Evolutionary conservation across 2,797 vertebrate species (phyloP).

Genomic region (Hephaestus fuliginosus): DNA sequence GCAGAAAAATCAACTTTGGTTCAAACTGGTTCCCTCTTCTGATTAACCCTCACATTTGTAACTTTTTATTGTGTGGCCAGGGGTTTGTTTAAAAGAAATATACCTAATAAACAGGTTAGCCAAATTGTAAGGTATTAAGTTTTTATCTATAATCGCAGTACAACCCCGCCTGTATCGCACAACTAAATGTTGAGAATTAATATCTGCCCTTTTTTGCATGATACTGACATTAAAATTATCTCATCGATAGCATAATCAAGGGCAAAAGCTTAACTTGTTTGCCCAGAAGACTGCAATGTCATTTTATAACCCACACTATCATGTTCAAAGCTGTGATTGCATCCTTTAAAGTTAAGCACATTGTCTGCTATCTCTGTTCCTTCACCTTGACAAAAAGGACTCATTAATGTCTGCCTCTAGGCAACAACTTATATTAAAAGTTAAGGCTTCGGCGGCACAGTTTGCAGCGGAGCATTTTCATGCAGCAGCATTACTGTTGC

Average conservation of each 20-base stretch:
- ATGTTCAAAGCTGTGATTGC: conserved; percentile 52
- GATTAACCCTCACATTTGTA: conserved; percentile 1
- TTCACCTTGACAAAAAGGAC: conserved; percentile 72
- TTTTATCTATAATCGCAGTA: not conserved
- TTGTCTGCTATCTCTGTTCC: conserved; percentile 59
- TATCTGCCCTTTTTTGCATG: conserved; percentile 15
- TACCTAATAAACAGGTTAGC: not conserved
- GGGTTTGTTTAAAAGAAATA: conserved; percentile 11
- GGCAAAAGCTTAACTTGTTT: conserved; percentile 37
- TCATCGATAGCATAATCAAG: conserved; percentile 35
- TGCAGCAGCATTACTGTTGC: conserved; percentile 56
- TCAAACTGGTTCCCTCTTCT: not conserved
- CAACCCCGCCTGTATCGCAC: not conserved
- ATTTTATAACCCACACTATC: conserved; percentile 40
- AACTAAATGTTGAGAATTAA: conserved; percentile 30
- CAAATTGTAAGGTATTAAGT: not conserved
- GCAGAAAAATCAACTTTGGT: not conserved
- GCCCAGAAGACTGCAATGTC: conserved; percentile 32
- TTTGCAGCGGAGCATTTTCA: conserved; percentile 57
- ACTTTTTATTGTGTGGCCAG: not conserved
- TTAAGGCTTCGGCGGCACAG: conserved; percentile 44
- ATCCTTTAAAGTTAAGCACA: conserved; percentile 63
- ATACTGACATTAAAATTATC: conserved; percentile 36
- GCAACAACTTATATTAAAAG: conserved; percentile 69
- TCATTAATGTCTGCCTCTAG: conserved; percentile 70